A percentile compares a stretch with the other conserved stretches of the same genome.
These are phyloP conservation scores for Hyperoplus lanceolatus DNA, from an alignment of 2,797 vertebrate species.

Conservation along the genomic window DNA sequence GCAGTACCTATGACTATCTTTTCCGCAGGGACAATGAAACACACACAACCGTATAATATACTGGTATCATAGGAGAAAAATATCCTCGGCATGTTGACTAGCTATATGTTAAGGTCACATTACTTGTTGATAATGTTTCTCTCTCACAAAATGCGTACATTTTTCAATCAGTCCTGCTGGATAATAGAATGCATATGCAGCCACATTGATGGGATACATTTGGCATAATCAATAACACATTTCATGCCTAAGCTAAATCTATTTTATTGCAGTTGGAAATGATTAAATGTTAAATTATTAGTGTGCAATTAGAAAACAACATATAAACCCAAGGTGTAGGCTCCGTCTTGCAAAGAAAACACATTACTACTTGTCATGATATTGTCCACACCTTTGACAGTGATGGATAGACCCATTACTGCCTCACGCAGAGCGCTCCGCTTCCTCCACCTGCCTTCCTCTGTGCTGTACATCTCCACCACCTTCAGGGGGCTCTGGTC, in stretches of 20 bases:
- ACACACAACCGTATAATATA: not conserved
- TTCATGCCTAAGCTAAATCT: not conserved
- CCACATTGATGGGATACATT: not conserved
- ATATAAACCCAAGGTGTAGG: not conserved
- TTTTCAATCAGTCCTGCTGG: not conserved
- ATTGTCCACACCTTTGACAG: slow-evolving; percentile 89
- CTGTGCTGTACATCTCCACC: slow-evolving; percentile 94
- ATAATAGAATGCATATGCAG: not conserved
- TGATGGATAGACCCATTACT: slow-evolving; percentile 94
- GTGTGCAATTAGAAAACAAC: not conserved
- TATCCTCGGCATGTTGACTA: not conserved
- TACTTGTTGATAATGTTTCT: not conserved
- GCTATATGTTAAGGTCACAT: not conserved
- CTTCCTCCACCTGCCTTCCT: slow-evolving; percentile 97
- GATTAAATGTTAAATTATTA: not conserved
- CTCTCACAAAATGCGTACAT: not conserved
- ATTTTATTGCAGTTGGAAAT: not conserved
- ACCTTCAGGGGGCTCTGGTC: slow-evolving; percentile 92
- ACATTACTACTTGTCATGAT: not conserved
- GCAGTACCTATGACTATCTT: not conserved
- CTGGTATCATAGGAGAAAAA: not conserved
- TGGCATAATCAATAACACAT: not conserved
- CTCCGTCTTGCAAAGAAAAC: not conserved
- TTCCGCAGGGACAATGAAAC: not conserved
- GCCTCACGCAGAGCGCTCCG: slow-evolving; percentile 92